Percentiles rank a stretch among this genome's conserved stretches.
Conservation (phyloP, 2,888 invertebrate genomes). For the Protodeltote pygarga region DNA sequence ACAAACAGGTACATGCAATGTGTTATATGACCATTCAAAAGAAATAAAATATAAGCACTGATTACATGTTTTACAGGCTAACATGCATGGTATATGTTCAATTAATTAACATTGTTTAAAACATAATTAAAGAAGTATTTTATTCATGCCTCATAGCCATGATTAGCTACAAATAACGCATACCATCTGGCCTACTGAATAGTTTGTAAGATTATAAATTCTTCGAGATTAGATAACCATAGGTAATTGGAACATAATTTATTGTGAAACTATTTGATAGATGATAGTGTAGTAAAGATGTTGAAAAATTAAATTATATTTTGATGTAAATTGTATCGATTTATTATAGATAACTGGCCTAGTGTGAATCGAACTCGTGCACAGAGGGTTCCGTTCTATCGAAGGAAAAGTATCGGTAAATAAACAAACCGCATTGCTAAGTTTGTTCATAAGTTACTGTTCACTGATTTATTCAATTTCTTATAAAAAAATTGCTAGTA, state of each 20-base stretch:
- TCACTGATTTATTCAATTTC: no score
- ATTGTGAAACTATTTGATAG: constrained; percentile 3
- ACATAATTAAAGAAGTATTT: constrained; percentile 6
- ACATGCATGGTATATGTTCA: constrained; percentile 44
- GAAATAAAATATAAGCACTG: constrained; percentile 62
- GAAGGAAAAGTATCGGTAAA: no score
- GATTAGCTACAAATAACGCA: constrained; percentile 20
- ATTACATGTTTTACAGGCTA: constrained; percentile 39
- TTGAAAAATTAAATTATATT: neutral
- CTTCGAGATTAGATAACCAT: constrained; percentile 31
- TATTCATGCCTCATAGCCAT: constrained; percentile 26
- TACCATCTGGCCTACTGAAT: constrained; percentile 8
- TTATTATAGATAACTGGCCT: no score
- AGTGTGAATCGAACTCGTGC: no score
- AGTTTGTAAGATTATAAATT: constrained; percentile 8
- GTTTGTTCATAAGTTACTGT: no score
- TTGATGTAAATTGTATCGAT: no score
- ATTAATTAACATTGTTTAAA: constrained; percentile 14
- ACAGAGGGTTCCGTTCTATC: no score
- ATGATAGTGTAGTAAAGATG: neutral
- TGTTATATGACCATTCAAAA: constrained; percentile 69
- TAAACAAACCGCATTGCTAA: no score
- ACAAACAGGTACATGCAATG: constrained; percentile 76
- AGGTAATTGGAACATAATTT: constrained; percentile 9
- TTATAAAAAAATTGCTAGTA: no score